phyloP scores from a whole-genome alignment of 2,888 invertebrate genomes.

The Watsonalla cultraria region DNA sequence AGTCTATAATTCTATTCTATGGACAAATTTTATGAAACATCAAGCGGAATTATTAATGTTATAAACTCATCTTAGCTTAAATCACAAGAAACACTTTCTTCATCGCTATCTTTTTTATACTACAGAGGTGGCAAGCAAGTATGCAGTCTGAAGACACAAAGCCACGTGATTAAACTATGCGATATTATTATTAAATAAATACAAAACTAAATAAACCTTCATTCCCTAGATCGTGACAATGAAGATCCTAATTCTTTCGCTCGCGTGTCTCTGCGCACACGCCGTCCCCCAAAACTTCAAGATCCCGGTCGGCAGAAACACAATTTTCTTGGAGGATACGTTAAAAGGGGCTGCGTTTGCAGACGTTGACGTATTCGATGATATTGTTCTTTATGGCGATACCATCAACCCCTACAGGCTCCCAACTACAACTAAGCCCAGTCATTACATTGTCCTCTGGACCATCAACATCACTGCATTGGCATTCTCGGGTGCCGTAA shows the following conservation, averaged over 20 bases:
- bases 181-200: too few species aligned
- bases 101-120: too few species aligned
- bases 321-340: conserved; percentile 61
- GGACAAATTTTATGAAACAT: too few species aligned
- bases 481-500: conserved; percentile 51
- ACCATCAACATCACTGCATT: conserved; percentile 47
- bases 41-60: too few species aligned
- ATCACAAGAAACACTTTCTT: too few species aligned
- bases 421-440: conserved; percentile 70
- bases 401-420: conserved; percentile 53
- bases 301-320: conserved; percentile 39
- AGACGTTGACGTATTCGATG: conserved; percentile 27
- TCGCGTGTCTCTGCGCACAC: conserved; percentile 32
- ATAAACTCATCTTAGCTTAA: too few species aligned
- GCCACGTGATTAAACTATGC: too few species aligned
- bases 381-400: conserved; percentile 15
- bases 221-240: conserved; percentile 58
- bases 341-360: conserved; percentile 57
- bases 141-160: too few species aligned
- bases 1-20: too few species aligned
- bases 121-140: too few species aligned
- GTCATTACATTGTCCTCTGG: conserved; percentile 71
- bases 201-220: too few species aligned
- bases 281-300: conserved; percentile 32
- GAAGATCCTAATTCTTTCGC: conserved; percentile 35